Conservation (phyloP, 64 coral and sea anemone species). For the Actinia equina region DNA sequence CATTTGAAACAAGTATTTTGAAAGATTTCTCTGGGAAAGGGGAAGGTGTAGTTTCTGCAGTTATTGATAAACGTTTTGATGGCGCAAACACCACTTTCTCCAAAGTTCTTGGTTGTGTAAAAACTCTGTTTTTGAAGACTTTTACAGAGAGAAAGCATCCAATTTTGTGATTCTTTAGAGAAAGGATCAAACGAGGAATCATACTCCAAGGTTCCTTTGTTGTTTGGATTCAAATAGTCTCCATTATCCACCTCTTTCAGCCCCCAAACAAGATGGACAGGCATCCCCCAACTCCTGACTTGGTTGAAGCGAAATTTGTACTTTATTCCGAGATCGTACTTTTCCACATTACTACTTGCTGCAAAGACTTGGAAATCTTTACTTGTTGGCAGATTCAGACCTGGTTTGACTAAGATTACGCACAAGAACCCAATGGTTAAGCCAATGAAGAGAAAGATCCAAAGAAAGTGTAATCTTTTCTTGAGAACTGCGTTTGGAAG, state of each 20-base stretch:
- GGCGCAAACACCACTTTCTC: neutral
- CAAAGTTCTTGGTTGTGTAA: conserved; percentile 24
- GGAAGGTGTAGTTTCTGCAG: conserved; percentile 54
- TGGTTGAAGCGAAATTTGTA: conserved; percentile 68
- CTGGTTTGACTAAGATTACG: conserved; percentile 66
- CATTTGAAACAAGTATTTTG: conserved; percentile 25
- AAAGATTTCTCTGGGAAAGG: conserved; percentile 44
- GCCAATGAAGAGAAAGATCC: conserved; percentile 58
- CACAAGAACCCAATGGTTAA: conserved; percentile 75
- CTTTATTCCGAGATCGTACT: conserved; percentile 71
- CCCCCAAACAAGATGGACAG: conserved; percentile 64
- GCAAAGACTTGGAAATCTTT: conserved; percentile 85
- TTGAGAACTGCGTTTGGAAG: conserved; percentile 76
- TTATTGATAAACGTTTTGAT: neutral
- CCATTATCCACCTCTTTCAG: conserved; percentile 78
- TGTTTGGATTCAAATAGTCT: conserved; percentile 68
- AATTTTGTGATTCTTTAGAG: conserved; percentile 49
- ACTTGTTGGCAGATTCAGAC: conserved; percentile 60
- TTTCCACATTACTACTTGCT: conserved; percentile 64
- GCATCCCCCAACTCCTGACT: neutral
- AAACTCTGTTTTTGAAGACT: conserved; percentile 44
- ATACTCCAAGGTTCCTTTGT: conserved; percentile 66
- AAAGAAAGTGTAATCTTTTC: conserved; percentile 44
- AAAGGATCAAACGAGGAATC: conserved; percentile 63
- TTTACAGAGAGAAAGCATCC: conserved; percentile 52